Base-by-base conservation (phyloP, 2,888 invertebrate genomes). In the Isotomurus palustris region DNA sequence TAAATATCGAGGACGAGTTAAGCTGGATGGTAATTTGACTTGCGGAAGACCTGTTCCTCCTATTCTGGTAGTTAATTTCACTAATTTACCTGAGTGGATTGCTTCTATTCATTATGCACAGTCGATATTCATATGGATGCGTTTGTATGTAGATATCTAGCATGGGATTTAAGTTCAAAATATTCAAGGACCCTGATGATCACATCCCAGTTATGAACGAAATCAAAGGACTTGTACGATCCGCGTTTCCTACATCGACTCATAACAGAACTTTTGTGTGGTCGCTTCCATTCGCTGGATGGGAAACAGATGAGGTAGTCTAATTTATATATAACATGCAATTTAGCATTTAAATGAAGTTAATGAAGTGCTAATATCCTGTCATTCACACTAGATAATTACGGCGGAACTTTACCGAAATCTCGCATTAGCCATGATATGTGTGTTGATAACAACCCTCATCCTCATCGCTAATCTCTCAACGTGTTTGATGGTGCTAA, bases 361-460 rank as follows among this genome's bases (percentile, higher is more conserved):
- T 3, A 14, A 48, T 22, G 19, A 6, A 29, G n/a, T 43, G 28
- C 14, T 14, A 40, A 40, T 6, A n/a, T n/a, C 50, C 6, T 5
- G 17, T 47, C 22, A 4, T 3, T 21, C 17, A 63, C 74, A 75
- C 22, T 64, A 81, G 79, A 76, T 84, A 8, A 86, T 91, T 61
- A 83, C 83, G 6, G 76, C 79, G 24, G 91, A 90, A 77, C 83
- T 90, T 14, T 82, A 84, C 68, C 78, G 88, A 61, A 90, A 89
- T 75, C 79, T 91, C 57, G 80, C 84, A 55, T 75, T 90, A 44
- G 88, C 89, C 0, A 77, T 88, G 56, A 72, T 84, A 28, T 87
- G 88, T 74, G 89, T 90, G 0, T 87, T 89, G 83, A 73, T 83
- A n/a, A 87, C 87, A 70, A 88, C 88, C 0, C 75, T 84, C 14